phyloP scores from a whole-genome alignment of 2,888 invertebrate genomes.

The Proisotoma minuta region DNA sequence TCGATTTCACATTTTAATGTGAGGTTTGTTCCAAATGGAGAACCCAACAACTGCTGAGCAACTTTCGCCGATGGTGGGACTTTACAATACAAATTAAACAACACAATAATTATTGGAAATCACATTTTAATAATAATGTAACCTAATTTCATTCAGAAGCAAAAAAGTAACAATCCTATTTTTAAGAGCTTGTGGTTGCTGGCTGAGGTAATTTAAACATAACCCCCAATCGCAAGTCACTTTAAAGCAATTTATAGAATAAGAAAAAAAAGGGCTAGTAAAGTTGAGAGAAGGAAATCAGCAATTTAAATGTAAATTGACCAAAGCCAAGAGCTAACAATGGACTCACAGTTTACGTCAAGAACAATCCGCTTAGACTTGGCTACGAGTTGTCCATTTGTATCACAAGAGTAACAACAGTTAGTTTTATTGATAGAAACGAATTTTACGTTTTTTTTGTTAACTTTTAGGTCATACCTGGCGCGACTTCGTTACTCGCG shows the following conservation, averaged over 20 bases:
- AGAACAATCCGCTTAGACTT: conserved; percentile 38
- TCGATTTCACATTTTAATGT: conserved; percentile 82
- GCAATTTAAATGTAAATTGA: conserved; percentile 6
- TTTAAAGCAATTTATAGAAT: background rate
- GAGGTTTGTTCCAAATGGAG: conserved; percentile 78
- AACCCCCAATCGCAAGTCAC: background rate
- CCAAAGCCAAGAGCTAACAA: conserved; percentile 6
- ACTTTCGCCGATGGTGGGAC: conserved; percentile 85
- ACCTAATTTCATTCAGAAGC: background rate
- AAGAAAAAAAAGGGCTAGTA: background rate
- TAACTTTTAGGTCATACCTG: too few relatives aligned
- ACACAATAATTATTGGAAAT: background rate
- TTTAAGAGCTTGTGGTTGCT: too few relatives aligned
- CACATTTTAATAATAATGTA: background rate
- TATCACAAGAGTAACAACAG: background rate
- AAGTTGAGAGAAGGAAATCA: background rate
- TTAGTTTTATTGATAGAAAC: background rate
- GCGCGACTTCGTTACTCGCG: conserved; percentile 73
- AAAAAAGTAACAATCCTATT: background rate
- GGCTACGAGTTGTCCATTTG: conserved; percentile 9
- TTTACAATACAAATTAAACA: too few relatives aligned
- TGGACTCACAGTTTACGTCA: conserved; percentile 36
- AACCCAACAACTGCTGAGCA: conserved; percentile 80
- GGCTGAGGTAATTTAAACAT: background rate
- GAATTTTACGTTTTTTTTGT: too few relatives aligned